These are phyloP conservation scores for Arctopsyche grandis DNA, from an alignment of 1,140 invertebrate species.

Conservation along the genomic window DNA sequence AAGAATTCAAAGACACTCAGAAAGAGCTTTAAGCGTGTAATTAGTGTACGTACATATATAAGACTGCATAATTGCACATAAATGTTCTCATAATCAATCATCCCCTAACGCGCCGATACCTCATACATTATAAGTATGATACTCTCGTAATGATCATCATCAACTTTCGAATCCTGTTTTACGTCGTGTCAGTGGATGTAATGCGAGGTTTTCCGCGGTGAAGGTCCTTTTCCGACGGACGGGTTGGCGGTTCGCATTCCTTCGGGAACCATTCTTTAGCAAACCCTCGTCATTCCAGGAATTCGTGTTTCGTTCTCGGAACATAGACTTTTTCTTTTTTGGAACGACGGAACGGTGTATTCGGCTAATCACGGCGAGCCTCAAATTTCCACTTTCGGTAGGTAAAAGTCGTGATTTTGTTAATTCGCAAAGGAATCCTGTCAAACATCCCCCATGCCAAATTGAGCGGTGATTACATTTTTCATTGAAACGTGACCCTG, in stretches of 20 bases:
- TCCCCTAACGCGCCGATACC: neutral
- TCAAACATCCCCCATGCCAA: too few relatives aligned
- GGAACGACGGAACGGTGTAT: neutral
- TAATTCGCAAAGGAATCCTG: too few relatives aligned
- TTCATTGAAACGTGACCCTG: too few relatives aligned
- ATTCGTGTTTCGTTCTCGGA: constrained; percentile 13
- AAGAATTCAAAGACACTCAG: neutral
- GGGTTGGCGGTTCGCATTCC: constrained; percentile 7
- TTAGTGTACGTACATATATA: neutral
- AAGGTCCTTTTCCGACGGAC: constrained; percentile 2
- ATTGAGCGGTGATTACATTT: too few relatives aligned
- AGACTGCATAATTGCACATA: neutral
- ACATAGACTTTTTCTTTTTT: neutral
- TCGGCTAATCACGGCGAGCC: neutral
- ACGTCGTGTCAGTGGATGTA: neutral
- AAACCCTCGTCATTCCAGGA: constrained; percentile 25
- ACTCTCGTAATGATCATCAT: neutral
- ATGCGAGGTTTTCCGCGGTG: neutral
- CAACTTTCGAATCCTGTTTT: constrained; percentile 1
- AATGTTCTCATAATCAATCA: constrained; percentile 13
- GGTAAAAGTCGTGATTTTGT: neutral
- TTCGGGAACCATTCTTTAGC: constrained; percentile 1
- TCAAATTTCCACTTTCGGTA: constrained; percentile 16
- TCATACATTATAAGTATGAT: neutral
- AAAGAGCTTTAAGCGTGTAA: neutral